These are phyloP conservation scores for Nesidiocoris tenuis DNA, from an alignment of 2,888 invertebrate genomes.

Conservation along the genomic window DNA sequence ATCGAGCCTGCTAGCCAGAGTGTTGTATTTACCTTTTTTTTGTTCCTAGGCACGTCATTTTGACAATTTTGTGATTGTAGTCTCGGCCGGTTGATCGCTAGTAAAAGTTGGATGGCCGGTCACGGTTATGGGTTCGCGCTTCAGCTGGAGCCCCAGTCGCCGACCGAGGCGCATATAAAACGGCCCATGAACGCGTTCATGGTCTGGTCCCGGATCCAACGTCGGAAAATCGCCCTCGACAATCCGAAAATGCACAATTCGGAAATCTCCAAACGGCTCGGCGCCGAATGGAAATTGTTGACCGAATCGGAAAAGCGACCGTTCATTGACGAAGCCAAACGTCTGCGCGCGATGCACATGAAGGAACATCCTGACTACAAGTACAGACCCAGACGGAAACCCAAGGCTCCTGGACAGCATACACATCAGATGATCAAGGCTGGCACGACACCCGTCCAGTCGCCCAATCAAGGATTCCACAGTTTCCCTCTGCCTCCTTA, in stretches of 20 bases:
- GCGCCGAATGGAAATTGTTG: slow-evolving; percentile 90
- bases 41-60: background rate
- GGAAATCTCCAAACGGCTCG: slow-evolving; percentile 86
- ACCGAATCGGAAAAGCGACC: slow-evolving; percentile 85
- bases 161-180: slow-evolving; percentile 78
- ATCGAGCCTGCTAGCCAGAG: background rate
- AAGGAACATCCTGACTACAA: slow-evolving; percentile 90
- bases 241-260: slow-evolving; percentile 92
- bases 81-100: no score
- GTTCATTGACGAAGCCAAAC: slow-evolving; percentile 93
- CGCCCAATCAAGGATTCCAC: slow-evolving; percentile 58
- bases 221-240: slow-evolving; percentile 88
- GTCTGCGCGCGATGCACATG: slow-evolving; percentile 83
- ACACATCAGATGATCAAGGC: slow-evolving; percentile 56
- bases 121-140: slow-evolving; percentile 48
- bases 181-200: slow-evolving; percentile 98
- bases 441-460: slow-evolving; percentile 46
- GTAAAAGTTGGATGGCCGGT: slow-evolving; percentile 26
- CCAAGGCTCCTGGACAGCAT: slow-evolving; percentile 67
- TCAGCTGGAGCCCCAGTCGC: slow-evolving; percentile 48
- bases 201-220: slow-evolving; percentile 92
- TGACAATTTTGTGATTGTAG: no score
- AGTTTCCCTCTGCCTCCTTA: slow-evolving; percentile 65
- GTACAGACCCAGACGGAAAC: slow-evolving; percentile 81
- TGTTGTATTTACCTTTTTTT: background rate